Evolutionary conservation across 1,140 invertebrate species (phyloP).

Genomic region (Drosophila subpulchrella): DNA sequence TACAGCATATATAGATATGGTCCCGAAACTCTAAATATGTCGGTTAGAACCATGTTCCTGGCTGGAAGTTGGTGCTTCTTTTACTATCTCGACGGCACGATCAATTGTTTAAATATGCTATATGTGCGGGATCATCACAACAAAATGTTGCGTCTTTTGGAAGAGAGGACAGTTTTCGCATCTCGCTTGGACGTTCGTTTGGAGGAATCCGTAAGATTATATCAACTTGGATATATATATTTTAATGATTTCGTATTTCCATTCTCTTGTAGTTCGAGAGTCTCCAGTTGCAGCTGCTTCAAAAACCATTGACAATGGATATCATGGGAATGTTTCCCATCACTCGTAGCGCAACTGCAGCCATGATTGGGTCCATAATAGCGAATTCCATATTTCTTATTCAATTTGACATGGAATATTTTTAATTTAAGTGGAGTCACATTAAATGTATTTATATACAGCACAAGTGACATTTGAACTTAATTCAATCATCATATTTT

Average conservation of each 20-base stretch:
- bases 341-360: background rate
- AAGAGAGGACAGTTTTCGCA: background rate
- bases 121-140: background rate
- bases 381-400: conserved; percentile 25
- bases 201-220: conserved; percentile 8
- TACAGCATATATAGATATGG: background rate
- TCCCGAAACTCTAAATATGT: background rate
- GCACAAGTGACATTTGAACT: background rate
- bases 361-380: conserved; percentile 20
- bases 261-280: conserved; percentile 21
- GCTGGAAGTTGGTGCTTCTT: background rate
- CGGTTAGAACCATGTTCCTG: background rate
- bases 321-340: conserved; percentile 17
- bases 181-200: background rate
- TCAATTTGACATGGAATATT: conserved; percentile 38
- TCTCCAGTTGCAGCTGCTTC: conserved; percentile 22
- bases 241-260: background rate
- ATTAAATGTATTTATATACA: background rate
- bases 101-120: background rate
- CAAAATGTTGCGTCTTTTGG: background rate
- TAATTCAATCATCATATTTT: background rate
- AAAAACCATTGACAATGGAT: conserved; percentile 20
- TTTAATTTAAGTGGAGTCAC: background rate
- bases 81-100: background rate
- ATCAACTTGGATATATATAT: background rate